A percentile compares a stretch with the other conserved stretches of the same genome.
Conservation (phyloP, 2,888 invertebrate genomes). For the Chaitophorus viminalis region DNA sequence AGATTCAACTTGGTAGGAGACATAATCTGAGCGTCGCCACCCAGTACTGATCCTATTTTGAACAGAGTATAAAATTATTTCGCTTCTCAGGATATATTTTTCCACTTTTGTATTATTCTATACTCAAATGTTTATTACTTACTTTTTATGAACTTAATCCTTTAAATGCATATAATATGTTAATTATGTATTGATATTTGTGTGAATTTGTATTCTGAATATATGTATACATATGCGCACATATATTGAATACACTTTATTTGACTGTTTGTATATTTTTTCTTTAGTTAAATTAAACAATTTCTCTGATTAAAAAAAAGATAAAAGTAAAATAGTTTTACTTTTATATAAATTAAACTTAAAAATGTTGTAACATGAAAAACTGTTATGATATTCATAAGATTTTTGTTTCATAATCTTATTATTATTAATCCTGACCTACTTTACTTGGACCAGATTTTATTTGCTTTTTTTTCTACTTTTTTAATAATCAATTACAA, state of each 20-base stretch:
- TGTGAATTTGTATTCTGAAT: background rate
- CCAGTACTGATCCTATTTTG: too few species aligned
- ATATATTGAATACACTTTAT: background rate
- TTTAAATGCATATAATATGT: background rate
- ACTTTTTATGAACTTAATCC: background rate
- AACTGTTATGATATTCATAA: conserved; percentile 9
- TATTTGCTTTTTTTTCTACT: conserved; percentile 40
- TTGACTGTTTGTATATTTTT: background rate
- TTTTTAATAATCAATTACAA: conserved; percentile 33
- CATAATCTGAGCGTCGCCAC: too few species aligned
- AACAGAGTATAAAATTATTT: conserved; percentile 20
- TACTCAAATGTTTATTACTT: background rate
- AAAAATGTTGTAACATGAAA: background rate
- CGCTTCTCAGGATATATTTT: conserved; percentile 17
- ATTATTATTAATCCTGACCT: conserved; percentile 23
- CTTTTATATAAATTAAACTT: background rate
- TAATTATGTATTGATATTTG: background rate
- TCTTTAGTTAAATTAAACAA: background rate
- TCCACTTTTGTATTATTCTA: conserved; percentile 30
- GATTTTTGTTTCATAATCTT: background rate
- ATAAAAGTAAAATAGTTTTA: background rate
- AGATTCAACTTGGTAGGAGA: too few species aligned
- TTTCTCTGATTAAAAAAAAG: background rate
- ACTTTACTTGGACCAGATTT: background rate
- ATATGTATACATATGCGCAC: background rate